phyloP scores from a whole-genome alignment of 2,113 vertebrate species.

The Calyptommatus sinebrachiatus region DNA sequence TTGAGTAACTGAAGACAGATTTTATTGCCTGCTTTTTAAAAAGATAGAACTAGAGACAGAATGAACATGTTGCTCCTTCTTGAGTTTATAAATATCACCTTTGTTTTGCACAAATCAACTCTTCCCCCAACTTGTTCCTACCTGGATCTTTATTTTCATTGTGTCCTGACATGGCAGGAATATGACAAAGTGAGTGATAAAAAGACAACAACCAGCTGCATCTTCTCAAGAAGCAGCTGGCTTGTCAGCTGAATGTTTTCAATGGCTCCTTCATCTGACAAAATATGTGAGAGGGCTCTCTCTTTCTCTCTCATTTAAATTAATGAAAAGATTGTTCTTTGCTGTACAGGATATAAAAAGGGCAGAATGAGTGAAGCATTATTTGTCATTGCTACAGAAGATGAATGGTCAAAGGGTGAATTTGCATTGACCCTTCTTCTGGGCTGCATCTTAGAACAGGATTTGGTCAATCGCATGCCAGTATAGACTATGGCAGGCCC shows the following conservation, averaged over 20 bases:
- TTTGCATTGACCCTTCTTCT: no score
- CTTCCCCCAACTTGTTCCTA: constrained; percentile 58
- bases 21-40: background rate
- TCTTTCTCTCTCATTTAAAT: constrained; percentile 36
- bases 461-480: no score
- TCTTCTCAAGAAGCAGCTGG: constrained; percentile 60
- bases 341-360: constrained; percentile 57
- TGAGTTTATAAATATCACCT: constrained; percentile 39
- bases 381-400: constrained; percentile 42
- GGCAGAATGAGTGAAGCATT: constrained; percentile 51
- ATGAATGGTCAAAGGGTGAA: constrained; percentile 6
- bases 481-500: no score
- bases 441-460: no score
- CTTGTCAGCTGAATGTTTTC: constrained; percentile 58
- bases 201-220: constrained; percentile 60
- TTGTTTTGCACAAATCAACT: constrained; percentile 59
- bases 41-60: constrained; percentile 31
- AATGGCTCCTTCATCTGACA: constrained; percentile 56
- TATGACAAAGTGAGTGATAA: constrained; percentile 59
- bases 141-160: constrained; percentile 64
- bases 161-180: constrained; percentile 60
- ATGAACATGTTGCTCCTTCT: constrained; percentile 23
- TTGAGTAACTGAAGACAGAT: background rate
- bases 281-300: constrained; percentile 44
- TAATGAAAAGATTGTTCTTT: constrained; percentile 61